Evolutionary conservation across 2,797 vertebrate species (phyloP).

Genomic region (Neomorphus geoffroyi): DNA sequence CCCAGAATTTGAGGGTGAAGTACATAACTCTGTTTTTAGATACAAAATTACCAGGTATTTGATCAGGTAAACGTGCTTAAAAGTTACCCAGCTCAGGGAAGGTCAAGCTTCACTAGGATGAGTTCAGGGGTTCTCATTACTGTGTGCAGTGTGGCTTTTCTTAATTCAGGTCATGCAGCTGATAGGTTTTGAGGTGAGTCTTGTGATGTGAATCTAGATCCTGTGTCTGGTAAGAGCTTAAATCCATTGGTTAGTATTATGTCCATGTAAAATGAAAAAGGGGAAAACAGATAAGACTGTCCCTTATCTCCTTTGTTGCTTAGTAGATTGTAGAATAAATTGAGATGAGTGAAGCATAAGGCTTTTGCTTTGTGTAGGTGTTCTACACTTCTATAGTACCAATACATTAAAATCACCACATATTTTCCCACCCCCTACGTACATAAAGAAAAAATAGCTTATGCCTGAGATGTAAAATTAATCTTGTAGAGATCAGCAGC

Average conservation of each 20-base stretch:
- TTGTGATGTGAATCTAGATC: not conserved
- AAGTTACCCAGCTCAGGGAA: not conserved
- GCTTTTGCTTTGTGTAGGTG: constrained; percentile 37
- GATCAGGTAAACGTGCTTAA: not conserved
- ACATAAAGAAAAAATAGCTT: constrained; percentile 54
- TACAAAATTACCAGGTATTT: not conserved
- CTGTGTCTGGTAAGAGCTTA: not conserved
- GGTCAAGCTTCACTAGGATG: not conserved
- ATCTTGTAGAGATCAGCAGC: constrained; percentile 30
- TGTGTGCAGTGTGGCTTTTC: not conserved
- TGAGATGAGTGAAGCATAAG: constrained; percentile 5
- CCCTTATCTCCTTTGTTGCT: not conserved
- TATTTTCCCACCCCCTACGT: constrained; percentile 55
- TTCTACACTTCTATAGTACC: constrained; percentile 39
- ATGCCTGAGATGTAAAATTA: constrained; percentile 51
- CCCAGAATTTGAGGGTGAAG: not conserved
- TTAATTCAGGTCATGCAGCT: not conserved
- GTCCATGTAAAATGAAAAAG: not conserved
- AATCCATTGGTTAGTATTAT: not conserved
- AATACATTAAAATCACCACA: constrained; percentile 47
- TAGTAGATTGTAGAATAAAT: not conserved
- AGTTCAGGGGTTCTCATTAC: not conserved
- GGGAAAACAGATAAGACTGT: not conserved
- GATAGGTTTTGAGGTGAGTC: not conserved
- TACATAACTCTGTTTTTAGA: not conserved